Evolutionary conservation across 1,140 invertebrate species (phyloP).

Genomic region (Lucilia cuprina): DNA sequence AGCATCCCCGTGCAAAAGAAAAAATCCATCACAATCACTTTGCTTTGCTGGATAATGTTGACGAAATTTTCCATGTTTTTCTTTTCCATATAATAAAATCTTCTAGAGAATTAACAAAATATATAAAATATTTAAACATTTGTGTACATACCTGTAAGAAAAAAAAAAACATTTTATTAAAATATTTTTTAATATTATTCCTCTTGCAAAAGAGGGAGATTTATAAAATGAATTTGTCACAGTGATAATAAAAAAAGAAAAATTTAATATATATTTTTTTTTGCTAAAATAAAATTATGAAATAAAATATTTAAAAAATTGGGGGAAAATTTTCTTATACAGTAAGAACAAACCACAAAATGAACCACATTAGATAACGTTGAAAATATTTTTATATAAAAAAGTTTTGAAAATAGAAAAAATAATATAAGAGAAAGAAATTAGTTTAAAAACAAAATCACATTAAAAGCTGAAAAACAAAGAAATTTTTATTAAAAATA

Average conservation of each 20-base stretch:
- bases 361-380: neutral
- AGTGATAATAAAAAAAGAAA: neutral
- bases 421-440: neutral
- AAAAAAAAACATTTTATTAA: neutral
- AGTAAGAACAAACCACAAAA: neutral
- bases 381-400: neutral
- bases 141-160: neutral
- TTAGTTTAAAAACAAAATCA: neutral
- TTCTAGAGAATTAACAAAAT: too few species aligned
- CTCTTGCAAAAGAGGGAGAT: neutral
- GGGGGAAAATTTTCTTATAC: neutral
- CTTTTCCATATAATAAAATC: too few species aligned
- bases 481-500: neutral
- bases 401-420: neutral
- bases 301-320: neutral
- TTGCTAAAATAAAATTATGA: neutral
- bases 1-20: neutral
- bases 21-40: too few species aligned
- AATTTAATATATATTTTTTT: too few species aligned
- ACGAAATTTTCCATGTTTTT: too few species aligned
- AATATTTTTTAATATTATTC: neutral
- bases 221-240: too few species aligned
- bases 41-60: too few species aligned
- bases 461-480: neutral
- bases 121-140: neutral